Percentiles rank a stretch among this genome's conserved stretches.
Evolutionary conservation across 2,797 vertebrate species (phyloP).

Genomic region (Gadopsis bispinosus): DNA sequence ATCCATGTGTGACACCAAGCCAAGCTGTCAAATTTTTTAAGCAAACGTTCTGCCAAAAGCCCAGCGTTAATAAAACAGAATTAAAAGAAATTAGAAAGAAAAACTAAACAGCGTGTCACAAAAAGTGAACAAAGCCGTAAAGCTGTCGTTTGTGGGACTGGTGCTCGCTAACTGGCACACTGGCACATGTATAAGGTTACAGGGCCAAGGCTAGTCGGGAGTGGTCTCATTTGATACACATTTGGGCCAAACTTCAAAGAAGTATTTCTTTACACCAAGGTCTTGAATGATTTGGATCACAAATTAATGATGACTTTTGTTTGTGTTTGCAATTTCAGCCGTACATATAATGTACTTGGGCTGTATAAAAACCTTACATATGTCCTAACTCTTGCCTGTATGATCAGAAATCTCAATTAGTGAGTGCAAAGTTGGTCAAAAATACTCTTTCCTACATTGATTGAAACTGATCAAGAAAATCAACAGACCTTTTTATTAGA

Average conservation of each 20-base stretch:
- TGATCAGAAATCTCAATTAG: not conserved
- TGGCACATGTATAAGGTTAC: conserved; percentile 62
- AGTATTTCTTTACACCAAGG: conserved; percentile 54
- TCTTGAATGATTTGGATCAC: conserved; percentile 48
- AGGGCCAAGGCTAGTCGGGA: conserved; percentile 57
- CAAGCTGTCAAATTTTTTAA: conserved; percentile 57
- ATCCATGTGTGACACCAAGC: conserved; percentile 62
- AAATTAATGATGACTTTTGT: conserved; percentile 50
- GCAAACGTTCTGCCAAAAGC: conserved; percentile 22
- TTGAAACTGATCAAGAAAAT: not conserved
- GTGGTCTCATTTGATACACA: conserved; percentile 60
- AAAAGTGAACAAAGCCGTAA: conserved; percentile 54
- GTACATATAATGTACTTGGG: not conserved
- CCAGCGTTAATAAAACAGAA: conserved; percentile 37
- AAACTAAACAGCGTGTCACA: conserved; percentile 35
- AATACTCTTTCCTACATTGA: not conserved
- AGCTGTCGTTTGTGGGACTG: conserved; percentile 28
- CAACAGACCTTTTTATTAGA: not conserved
- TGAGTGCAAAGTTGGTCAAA: not conserved
- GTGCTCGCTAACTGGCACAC: conserved; percentile 58
- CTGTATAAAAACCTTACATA: not conserved
- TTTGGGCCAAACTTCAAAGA: conserved; percentile 64
- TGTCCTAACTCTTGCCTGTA: not conserved
- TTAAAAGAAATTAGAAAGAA: conserved; percentile 18
- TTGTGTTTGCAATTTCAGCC: conserved; percentile 26